These are phyloP conservation scores for Carettochelys insculpta DNA, from an alignment of 2,113 vertebrate genomes.

Conservation along the genomic window DNA sequence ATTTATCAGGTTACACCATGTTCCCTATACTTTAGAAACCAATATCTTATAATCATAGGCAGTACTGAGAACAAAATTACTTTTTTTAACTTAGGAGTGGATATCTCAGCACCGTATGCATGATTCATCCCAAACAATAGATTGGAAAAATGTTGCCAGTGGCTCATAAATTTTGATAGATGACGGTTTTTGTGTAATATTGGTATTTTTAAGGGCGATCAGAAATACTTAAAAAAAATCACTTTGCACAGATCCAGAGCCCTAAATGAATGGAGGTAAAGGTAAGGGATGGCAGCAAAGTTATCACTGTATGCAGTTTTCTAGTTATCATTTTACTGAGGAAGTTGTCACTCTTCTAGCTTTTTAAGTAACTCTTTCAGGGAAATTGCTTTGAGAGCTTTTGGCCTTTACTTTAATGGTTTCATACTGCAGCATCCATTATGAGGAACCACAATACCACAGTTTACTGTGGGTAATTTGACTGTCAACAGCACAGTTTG, in stretches of 20 bases:
- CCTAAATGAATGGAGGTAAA: background rate
- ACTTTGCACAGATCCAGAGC: background rate
- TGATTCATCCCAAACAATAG: background rate
- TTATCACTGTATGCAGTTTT: background rate
- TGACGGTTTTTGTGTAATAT: background rate
- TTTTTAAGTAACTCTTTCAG: background rate
- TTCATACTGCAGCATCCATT: background rate
- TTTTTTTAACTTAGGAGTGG: background rate
- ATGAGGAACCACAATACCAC: background rate
- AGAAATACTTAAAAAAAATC: background rate
- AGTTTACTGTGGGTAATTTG: background rate
- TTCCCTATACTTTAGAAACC: background rate
- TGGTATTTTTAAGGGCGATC: background rate
- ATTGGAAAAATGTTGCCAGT: background rate
- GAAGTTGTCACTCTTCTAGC: background rate
- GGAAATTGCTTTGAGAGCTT: background rate
- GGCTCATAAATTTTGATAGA: background rate
- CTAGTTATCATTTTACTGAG: background rate
- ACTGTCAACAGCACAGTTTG: background rate
- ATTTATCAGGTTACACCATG: background rate
- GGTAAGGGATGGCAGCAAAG: background rate
- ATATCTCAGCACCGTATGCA: background rate
- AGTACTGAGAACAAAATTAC: background rate
- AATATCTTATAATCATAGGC: background rate
- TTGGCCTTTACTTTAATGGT: background rate